A percentile compares a stretch with the other conserved stretches of the same genome.
Conservation (phyloP, 2,113 vertebrate genomes). For the Nothocercus julius region DNA sequence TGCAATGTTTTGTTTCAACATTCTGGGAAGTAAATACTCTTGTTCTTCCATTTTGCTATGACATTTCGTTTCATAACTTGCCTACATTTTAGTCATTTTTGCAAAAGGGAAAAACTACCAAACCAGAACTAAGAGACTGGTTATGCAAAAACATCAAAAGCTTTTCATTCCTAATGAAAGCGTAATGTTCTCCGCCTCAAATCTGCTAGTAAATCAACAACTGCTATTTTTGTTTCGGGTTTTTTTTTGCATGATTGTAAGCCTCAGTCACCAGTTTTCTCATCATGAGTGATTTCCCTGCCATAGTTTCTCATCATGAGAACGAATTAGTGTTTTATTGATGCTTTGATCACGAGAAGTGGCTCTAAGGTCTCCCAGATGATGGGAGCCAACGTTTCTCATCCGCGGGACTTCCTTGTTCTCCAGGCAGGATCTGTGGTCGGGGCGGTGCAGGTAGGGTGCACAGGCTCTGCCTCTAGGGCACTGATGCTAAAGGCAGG, state of each 20-base stretch:
- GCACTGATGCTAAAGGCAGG: background rate
- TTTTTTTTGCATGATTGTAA: background rate
- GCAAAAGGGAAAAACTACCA: background rate
- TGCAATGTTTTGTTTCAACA: background rate
- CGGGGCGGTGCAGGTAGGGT: background rate
- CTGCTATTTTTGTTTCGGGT: background rate
- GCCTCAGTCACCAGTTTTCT: background rate
- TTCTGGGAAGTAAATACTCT: background rate
- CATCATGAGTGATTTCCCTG: background rate
- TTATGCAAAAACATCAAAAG: background rate
- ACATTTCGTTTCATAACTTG: background rate
- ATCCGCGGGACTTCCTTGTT: background rate
- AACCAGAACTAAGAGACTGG: constrained; percentile 22
- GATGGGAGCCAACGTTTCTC: no score
- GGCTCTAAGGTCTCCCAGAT: background rate
- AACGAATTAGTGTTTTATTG: background rate
- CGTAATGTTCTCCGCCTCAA: background rate
- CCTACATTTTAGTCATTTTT: background rate
- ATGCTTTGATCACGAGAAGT: background rate
- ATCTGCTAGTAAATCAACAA: background rate
- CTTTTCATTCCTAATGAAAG: background rate
- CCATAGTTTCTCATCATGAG: background rate
- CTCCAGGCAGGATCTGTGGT: background rate
- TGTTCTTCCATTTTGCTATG: background rate
- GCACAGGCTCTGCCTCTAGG: background rate